Evolutionary conservation across 2,113 vertebrate species (phyloP), one percentile per base, ranked within the genome.

Genomic region (Perognathus longimembris): DNA sequence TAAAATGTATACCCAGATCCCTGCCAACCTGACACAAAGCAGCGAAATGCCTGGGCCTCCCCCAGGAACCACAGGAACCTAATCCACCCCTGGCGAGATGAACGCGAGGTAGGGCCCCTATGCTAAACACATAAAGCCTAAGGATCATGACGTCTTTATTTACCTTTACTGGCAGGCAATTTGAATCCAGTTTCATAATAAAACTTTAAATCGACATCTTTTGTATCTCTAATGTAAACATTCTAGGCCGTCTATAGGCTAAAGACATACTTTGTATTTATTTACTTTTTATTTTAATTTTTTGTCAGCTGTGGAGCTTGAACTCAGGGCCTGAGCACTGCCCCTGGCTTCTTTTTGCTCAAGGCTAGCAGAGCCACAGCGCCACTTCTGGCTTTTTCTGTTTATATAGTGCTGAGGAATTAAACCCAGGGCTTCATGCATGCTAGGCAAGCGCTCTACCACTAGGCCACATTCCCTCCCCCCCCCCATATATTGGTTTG

Each of bases 141-240:
- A 9, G 66, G 64, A 76, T 36, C 20, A 78, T 80, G 8, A 82
- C 38, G 71, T 84, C 73, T 95, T 84, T 38, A 69, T 81, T 92
- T 84, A 12, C 20, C 30, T 81, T 91, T 89, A 71, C 26, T 77
- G 7, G n/a, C 85, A 92, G 40, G 28, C 94, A 91, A 64, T 88
- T 73, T 63, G 85, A 74, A 75, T 81, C 85, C 59, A 80, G 21
- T 36, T 64, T 86, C 63, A 71, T 71, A 92, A 76, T 73, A 94
- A 92, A 92, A 87, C 9, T 50, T 83, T 73, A 73, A 34, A 61
- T 17, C 26, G 80, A 20, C 77, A 2, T 30, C 50, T 18, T 74
- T 71, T 81, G 5, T 61, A 63, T 67, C 50, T 88, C 67, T 84
- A 32, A 50, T 45, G 45, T 45, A 74, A 26, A 21, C 20, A 17